A percentile compares a stretch with the other conserved stretches of the same genome.
These are phyloP conservation scores for Pyrocoelia pectoralis DNA, from an alignment of 2,888 invertebrate genomes.

Conservation along the genomic window DNA sequence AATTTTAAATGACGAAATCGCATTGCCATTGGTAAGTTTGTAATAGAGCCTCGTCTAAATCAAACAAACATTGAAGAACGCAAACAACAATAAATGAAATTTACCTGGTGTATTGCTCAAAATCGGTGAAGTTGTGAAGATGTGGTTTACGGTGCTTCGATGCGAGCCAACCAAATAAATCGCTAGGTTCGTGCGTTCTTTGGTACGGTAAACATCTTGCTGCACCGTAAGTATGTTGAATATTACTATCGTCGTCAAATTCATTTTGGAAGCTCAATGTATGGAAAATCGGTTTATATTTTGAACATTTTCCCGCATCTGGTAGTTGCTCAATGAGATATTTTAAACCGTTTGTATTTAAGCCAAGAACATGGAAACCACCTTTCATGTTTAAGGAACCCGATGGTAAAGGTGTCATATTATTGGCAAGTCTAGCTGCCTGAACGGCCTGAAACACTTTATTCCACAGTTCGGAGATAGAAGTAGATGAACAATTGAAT, in stretches of 20 bases:
- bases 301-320: conserved; percentile 75
- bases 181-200: conserved; percentile 72
- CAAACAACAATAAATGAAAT: conserved; percentile 11
- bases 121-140: conserved; percentile 74
- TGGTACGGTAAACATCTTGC: conserved; percentile 80
- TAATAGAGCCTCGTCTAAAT: conserved; percentile 77
- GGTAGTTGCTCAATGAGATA: conserved; percentile 92
- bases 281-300: conserved; percentile 74
- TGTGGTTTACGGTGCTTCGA: conserved; percentile 88
- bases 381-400: conserved; percentile 70
- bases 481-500: conserved; percentile 83
- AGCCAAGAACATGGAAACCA: conserved; percentile 81
- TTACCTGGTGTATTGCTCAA: conserved; percentile 78
- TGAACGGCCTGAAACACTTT: conserved; percentile 91
- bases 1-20: conserved; percentile 90
- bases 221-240: conserved; percentile 73
- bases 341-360: conserved; percentile 86
- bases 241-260: conserved; percentile 51
- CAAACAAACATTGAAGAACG: conserved; percentile 26
- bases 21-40: conserved; percentile 93
- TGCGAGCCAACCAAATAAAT: conserved; percentile 96
- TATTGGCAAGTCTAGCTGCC: conserved; percentile 80
- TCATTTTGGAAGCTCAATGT: conserved; percentile 59
- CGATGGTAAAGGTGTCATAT: conserved; percentile 78
- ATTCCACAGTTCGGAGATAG: conserved; percentile 83